Evolutionary conservation across 1,140 invertebrate genomes (phyloP).

Genomic region (Stratiolaelaps scimitus): DNA sequence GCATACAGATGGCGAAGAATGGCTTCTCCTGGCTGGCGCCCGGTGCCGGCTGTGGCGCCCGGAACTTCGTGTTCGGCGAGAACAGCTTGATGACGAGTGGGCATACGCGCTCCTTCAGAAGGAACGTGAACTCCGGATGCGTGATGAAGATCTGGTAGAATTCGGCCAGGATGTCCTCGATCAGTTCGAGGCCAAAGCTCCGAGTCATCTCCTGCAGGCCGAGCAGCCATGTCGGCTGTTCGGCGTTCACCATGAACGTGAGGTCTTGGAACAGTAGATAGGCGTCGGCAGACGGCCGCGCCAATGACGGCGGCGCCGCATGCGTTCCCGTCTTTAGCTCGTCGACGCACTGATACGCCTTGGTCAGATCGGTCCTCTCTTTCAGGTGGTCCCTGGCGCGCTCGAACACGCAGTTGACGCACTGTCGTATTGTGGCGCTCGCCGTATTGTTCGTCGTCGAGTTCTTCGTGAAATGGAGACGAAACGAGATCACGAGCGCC

Average conservation of each 20-base stretch:
- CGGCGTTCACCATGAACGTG: conserved; percentile 87
- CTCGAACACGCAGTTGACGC: conserved; percentile 94
- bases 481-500: conserved; percentile 86
- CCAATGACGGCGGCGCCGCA: conserved; percentile 61
- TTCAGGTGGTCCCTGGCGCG: conserved; percentile 52
- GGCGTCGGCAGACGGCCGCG: conserved; percentile 81
- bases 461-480: conserved; percentile 85
- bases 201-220: conserved; percentile 93
- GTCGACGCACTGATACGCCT: conserved; percentile 43
- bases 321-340: conserved; percentile 64
- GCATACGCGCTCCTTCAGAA: conserved; percentile 91
- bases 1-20: conserved; percentile 91
- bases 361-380: conserved; percentile 26
- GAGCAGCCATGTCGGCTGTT: conserved; percentile 83
- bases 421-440: conserved; percentile 85
- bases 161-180: conserved; percentile 81
- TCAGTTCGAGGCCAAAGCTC: conserved; percentile 84
- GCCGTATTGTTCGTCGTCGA: conserved; percentile 88
- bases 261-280: conserved; percentile 94
- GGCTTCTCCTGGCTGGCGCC: conserved; percentile 65
- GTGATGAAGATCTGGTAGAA: conserved; percentile 85
- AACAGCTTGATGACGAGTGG: conserved; percentile 94
- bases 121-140: conserved; percentile 84
- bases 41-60: conserved; percentile 38
- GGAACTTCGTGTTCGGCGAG: conserved; percentile 87